Evolutionary conservation across 1,140 invertebrate species (phyloP), one percentile per base, ranked within the genome.

Genomic region (Ooceraea biroi): DNA sequence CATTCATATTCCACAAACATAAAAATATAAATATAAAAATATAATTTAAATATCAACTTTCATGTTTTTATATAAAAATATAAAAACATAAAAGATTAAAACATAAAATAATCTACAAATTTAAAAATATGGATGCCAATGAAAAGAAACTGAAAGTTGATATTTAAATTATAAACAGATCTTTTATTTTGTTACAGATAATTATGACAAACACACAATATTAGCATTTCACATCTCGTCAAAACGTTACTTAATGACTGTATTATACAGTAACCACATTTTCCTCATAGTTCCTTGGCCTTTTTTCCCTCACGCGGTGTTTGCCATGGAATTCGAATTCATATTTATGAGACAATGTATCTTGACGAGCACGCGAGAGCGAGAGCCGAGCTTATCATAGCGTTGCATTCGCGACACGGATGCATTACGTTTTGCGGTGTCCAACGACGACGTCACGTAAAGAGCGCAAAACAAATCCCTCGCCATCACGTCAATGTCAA

Each of bases 401-500:
- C 25, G 55, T 84, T 69, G 66, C 66, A 73, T 82, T 68, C 61
- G 84, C 66, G 50, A 80, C 76, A 57, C 36, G 65, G 65, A 22
- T 44, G 63, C 76, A 48, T 78, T 78, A 78, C 58, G 58, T 76
- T 76, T 17, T 63, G 30, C 60, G 44, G 46, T 57, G 76, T 63
- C 57, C 73, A 65, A 50, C 48, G 48, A 68, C 57, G 36, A 72
- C 69, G 22, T 17, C 30, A 55, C 48, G 57, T 80, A 72, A 82
- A 41, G 89, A 83, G 76, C 66, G 60, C 30, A 69, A 87, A 89
- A 90, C 87, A 90, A 88, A 89, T 90, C 89, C 86, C 77, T 86
- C 86, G 66, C 80, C 46, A 60, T 65, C 78, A 57, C 90, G 77
- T 90, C 90, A 91, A 90, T 90, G 91, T 91, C 91, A 87, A 76